Conservation (phyloP, 1,140 invertebrate species). For the Drosophila oshimai region DNA sequence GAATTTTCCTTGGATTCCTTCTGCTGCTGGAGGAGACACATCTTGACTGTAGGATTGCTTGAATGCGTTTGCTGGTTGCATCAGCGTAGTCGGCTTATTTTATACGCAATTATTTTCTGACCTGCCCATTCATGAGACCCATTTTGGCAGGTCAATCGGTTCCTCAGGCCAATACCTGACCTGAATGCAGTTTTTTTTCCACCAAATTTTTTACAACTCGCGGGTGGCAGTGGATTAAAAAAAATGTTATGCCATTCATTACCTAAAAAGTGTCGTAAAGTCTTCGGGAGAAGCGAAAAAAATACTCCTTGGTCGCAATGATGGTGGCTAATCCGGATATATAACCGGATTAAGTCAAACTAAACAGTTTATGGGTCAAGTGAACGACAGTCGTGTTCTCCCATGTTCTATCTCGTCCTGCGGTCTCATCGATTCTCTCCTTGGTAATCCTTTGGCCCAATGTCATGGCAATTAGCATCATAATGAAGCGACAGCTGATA, state of each 20-base stretch:
- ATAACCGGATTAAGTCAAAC: conserved; percentile 62
- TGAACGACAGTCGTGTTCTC: not conserved
- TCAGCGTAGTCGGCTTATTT: conserved; percentile 6
- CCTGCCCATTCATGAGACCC: conserved; percentile 67
- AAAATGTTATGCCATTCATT: conserved; percentile 70
- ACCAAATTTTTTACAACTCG: conserved; percentile 45
- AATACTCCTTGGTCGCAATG: not conserved
- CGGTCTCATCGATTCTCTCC: conserved; percentile 15
- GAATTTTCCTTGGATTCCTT: conserved; percentile 5
- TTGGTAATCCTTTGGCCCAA: conserved; percentile 44
- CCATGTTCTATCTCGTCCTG: not conserved
- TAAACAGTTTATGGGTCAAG: conserved; percentile 62
- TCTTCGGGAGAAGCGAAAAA: conserved; percentile 20
- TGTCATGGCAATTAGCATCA: conserved; percentile 55
- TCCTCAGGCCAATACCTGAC: not conserved
- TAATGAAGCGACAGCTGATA: conserved; percentile 70
- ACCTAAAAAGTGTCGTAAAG: conserved; percentile 70
- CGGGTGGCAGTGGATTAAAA: conserved; percentile 62
- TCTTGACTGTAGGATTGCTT: conserved; percentile 29
- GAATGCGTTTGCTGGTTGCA: conserved; percentile 42
- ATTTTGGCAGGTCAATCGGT: conserved; percentile 29
- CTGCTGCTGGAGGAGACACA: conserved; percentile 40
- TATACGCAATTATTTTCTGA: conserved; percentile 51
- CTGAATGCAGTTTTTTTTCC: conserved; percentile 28
- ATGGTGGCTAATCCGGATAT: conserved; percentile 59